These are phyloP conservation scores for Platorchestia sp. DNA, from an alignment of 1,140 invertebrate species.

Conservation along the genomic window DNA sequence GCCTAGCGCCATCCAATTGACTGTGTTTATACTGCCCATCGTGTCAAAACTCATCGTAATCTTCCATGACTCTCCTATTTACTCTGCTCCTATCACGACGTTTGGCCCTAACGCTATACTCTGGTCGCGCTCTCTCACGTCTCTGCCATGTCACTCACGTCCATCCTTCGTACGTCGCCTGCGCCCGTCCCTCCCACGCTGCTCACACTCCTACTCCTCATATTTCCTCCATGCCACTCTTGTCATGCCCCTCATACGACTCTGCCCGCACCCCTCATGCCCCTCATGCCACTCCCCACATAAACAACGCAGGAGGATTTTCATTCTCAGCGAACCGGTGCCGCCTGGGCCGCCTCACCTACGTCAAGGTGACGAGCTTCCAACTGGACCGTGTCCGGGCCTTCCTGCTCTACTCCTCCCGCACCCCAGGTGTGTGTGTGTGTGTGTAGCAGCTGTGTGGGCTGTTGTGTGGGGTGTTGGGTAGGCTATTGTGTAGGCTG, in stretches of 20 bases:
- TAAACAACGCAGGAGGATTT: constrained; percentile 59
- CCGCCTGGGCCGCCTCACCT: constrained; percentile 70
- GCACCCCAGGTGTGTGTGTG: constrained; percentile 62
- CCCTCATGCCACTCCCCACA: background rate
- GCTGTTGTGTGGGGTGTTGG: no score
- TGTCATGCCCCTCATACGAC: background rate
- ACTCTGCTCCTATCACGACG: no score
- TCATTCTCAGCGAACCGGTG: constrained; percentile 66
- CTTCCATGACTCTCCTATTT: no score
- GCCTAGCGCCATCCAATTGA: no score
- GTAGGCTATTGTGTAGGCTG: no score
- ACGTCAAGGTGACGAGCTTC: constrained; percentile 72
- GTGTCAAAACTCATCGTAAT: no score
- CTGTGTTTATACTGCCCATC: no score
- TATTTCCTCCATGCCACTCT: background rate
- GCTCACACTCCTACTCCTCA: constrained; percentile 48
- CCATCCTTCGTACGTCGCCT: constrained; percentile 18
- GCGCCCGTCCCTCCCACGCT: constrained; percentile 30
- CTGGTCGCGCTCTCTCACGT: constrained; percentile 36
- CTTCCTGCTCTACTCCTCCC: constrained; percentile 69
- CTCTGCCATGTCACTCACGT: constrained; percentile 60
- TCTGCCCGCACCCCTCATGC: constrained; percentile 47
- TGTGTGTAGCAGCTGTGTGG: background rate
- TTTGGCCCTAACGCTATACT: constrained; percentile 37
- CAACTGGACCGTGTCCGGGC: constrained; percentile 70